Conservation (phyloP, 1,140 invertebrate species). For the Drosophila pseudoobscura region DNA sequence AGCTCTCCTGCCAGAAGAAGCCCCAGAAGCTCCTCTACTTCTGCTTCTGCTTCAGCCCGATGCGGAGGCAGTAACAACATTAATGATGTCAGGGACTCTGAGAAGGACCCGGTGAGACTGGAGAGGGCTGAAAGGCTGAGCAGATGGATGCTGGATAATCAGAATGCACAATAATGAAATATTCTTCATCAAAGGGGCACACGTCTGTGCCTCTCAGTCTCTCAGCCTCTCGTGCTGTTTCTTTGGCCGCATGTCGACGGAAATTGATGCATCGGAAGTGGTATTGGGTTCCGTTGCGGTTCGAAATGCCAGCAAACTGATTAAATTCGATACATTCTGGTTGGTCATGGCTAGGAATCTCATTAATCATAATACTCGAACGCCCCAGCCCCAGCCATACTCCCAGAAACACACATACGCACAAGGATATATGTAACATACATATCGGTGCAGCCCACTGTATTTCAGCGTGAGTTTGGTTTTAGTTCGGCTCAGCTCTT, state of each 20-base stretch:
- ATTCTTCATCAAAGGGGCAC: not conserved
- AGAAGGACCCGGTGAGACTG: conserved; percentile 13
- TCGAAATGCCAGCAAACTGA: conserved; percentile 15
- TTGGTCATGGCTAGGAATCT: conserved; percentile 9
- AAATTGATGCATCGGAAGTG: conserved; percentile 6
- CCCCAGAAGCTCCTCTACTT: not conserved
- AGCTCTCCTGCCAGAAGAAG: not conserved
- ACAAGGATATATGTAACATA: too few relatives aligned
- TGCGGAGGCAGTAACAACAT: conserved; percentile 25
- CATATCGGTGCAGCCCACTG: too few relatives aligned
- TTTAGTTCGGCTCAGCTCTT: not conserved
- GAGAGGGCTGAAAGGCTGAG: not conserved
- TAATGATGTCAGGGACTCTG: conserved; percentile 68
- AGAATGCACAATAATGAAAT: conserved; percentile 8
- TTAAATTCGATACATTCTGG: conserved; percentile 23
- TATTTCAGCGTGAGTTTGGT: too few relatives aligned
- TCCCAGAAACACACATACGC: too few relatives aligned
- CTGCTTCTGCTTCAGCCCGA: not conserved
- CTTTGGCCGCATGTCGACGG: too few relatives aligned
- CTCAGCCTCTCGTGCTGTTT: too few relatives aligned
- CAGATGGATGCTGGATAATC: conserved; percentile 14
- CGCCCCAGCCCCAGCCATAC: too few relatives aligned
- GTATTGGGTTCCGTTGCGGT: not conserved
- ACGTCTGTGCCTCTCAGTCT: too few relatives aligned
- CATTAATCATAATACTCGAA: conserved; percentile 36